Evolutionary conservation across 2,888 invertebrate species (phyloP), one percentile per base, ranked within the genome.

Genomic region (Hirtodrosophila duncani): DNA sequence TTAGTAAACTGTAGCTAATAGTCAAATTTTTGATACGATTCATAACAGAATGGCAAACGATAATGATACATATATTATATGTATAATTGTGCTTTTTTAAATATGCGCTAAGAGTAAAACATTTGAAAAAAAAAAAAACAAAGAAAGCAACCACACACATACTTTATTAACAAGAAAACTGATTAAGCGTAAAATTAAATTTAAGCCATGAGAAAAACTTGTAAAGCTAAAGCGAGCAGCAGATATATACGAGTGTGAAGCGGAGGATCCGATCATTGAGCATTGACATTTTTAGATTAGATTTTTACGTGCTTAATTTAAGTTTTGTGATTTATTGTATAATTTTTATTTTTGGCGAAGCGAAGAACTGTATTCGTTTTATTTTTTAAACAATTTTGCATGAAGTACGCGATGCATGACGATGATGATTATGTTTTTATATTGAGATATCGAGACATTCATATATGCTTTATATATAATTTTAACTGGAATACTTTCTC

Each of bases 311-410:
- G 68, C 57, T 60, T 79, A 77, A 72, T 31, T 60, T 72, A 72
- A 72, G 72, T 72, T 77, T 72, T 72, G 72, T 72, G 72, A 72
- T 72, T 72, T 72, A 72, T 80, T 72, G 63, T 72, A 77, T 72
- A 72, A 72, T 71, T 68, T 48, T 57, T 58, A 39, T 58, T 60
- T 60, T 51, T 33, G 46, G 46, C 49, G 31, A 37, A 58, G 41
- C 39, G 57, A 57, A 59, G 45, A 57, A 58, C 39, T 44, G 36
- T 46, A 20, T 50, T 60, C 39, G 46, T 59, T 30, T 46, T 50
- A 43, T 53, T 41, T 63, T 44, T 48, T 46, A 33, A 31, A 42
- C 50, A 50, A 51, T 34, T 41, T 39, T 43, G 49, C 34, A 39
- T 33, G 31, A 16, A 37, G 24, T 44, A 21, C 27, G 34, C 27